Percentiles rank a stretch among this genome's conserved stretches.
phyloP scores from a whole-genome alignment of 1,140 invertebrate species.

The Asbolus verrucosus region DNA sequence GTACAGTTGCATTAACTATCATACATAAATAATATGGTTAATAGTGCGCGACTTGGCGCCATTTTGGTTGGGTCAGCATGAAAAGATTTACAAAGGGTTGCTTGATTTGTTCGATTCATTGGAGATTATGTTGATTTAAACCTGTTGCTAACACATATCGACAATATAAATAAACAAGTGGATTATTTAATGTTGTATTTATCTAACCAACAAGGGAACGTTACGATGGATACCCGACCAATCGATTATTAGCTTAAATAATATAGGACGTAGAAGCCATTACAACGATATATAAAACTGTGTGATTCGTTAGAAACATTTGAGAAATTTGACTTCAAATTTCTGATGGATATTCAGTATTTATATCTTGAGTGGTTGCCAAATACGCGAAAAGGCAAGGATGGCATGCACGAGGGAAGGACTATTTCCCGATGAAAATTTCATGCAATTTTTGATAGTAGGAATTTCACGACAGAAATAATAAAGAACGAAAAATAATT shows the following conservation, averaged over 20 bases:
- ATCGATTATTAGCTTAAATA: not conserved
- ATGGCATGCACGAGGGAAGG: too few relatives aligned
- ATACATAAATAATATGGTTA: constrained; percentile 34
- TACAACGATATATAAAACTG: not conserved
- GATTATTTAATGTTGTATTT: constrained; percentile 20
- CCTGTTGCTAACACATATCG: constrained; percentile 34
- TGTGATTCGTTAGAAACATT: too few relatives aligned
- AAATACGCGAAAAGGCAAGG: too few relatives aligned
- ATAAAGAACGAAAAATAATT: too few relatives aligned
- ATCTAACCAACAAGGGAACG: too few relatives aligned
- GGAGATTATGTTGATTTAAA: constrained; percentile 42
- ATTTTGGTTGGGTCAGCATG: constrained; percentile 15
- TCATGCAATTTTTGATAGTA: too few relatives aligned
- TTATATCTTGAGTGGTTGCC: too few relatives aligned
- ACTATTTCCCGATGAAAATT: too few relatives aligned
- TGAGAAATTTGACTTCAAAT: too few relatives aligned
- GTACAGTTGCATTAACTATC: not conserved
- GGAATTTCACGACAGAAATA: too few relatives aligned
- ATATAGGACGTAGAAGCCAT: not conserved
- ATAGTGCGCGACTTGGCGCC: constrained; percentile 29
- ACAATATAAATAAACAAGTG: constrained; percentile 31
- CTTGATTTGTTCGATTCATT: constrained; percentile 33
- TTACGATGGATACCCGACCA: too few relatives aligned
- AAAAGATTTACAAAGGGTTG: constrained; percentile 27
- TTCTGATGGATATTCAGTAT: too few relatives aligned